Percentiles rank a stretch among this genome's conserved stretches.
Evolutionary conservation across 2,888 invertebrate genomes (phyloP).

Genomic region (Cryptocephalus moraei): DNA sequence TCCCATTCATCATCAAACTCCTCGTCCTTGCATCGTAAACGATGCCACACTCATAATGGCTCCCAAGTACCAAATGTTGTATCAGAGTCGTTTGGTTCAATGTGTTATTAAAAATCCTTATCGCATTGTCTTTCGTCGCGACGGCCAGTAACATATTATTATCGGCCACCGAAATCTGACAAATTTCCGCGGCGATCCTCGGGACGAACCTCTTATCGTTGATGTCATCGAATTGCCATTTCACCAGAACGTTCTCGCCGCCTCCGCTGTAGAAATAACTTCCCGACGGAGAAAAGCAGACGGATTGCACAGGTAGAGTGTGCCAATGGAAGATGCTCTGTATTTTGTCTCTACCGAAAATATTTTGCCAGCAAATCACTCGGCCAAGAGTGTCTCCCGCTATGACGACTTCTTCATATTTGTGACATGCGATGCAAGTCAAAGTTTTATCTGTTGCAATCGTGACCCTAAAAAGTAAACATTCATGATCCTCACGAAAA

Average conservation of each 20-base stretch:
- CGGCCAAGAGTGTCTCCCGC: conserved; percentile 59
- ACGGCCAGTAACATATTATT: conserved; percentile 55
- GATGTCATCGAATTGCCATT: conserved; percentile 53
- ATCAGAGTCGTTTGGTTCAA: conserved; percentile 45
- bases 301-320: conserved; percentile 53
- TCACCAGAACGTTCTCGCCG: conserved; percentile 65
- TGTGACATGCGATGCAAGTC: conserved; percentile 59
- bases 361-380: conserved; percentile 51
- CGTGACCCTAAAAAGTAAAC: neutral
- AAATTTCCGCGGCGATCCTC: conserved; percentile 56
- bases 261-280: conserved; percentile 65
- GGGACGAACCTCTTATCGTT: conserved; percentile 50
- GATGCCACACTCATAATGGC: conserved; percentile 47
- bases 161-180: conserved; percentile 48
- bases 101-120: conserved; percentile 46
- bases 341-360: conserved; percentile 27
- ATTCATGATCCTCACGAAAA: neutral
- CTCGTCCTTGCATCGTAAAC: conserved; percentile 52
- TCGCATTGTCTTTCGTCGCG: conserved; percentile 59
- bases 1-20: conserved; percentile 59
- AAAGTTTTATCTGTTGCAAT: conserved; percentile 28
- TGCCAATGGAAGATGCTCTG: conserved; percentile 66
- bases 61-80: conserved; percentile 57
- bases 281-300: conserved; percentile 55
- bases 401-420: conserved; percentile 51